Base-by-base conservation (phyloP, 2,888 invertebrate genomes). In the Dyspetes luteomarginatus region DNA sequence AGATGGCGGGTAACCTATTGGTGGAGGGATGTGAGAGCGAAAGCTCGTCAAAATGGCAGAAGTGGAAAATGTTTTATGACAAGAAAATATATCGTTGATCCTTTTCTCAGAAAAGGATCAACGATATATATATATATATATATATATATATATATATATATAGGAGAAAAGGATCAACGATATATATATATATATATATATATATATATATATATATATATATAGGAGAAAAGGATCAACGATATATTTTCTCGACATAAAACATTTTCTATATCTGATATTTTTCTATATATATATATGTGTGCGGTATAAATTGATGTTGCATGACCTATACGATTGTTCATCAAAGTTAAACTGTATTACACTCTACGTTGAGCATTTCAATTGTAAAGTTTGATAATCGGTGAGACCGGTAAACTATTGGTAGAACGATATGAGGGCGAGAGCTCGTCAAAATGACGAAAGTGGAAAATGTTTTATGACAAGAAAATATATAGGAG, bases 371-470 rank as follows among this genome's bases (percentile, higher is more conserved):
- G 36, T 0, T 1, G 48, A 36, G 17, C 64, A 69, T 69, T 77
- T 69, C 52, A 24, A 64, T 17, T 36, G 62, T 22, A 78, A 78
- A 73, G 9, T 78, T 36, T 48, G 48, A 4, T 26, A 24, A 58
- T 69, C 69, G n/a, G 45, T 4, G 48, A 26, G n/a, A n/a, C n/a
- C n/a, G 58, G 58, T 30, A 26, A 48, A 9, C 28, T 5, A n/a
- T n/a, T 26, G 26, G 26, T 22, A 28, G 26, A 28, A 12, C n/a
- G n/a, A n/a, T n/a, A 22, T 9, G 9, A 48, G 55, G 56, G 15
- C 22, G 1, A 41, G 30, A 12, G 26, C 45, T 26, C 17, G 64
- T 72, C 67, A 55, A 26, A n/a, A n/a, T 52, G 72, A 30, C 67
- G 30, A 5, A 72, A 19, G 7, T 15, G 17, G 36, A 55, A 55